Conservation (phyloP, 2,797 vertebrate genomes). For the Enteromius argenteus region DNA sequence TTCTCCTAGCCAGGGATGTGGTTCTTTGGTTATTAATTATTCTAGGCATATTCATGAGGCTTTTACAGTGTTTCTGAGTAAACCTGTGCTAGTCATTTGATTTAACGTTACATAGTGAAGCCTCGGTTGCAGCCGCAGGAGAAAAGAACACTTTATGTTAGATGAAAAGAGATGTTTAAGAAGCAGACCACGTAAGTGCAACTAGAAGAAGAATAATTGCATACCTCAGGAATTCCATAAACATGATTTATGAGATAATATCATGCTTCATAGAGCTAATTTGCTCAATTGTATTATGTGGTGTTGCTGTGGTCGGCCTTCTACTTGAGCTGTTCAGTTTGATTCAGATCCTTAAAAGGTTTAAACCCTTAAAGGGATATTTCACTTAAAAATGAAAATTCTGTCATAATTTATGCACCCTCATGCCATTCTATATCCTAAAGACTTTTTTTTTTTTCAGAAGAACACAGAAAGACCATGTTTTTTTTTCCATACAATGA, state of each 20-base stretch:
- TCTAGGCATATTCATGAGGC: conserved; percentile 12
- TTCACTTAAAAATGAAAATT: neutral
- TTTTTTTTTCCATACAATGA: neutral
- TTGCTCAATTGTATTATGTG: conserved; percentile 36
- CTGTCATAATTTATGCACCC: neutral
- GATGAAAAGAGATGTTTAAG: conserved; percentile 11
- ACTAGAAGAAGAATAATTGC: conserved; percentile 27
- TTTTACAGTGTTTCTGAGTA: neutral
- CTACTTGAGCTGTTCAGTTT: neutral
- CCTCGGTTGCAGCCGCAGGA: conserved; percentile 8
- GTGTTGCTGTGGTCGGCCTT: conserved; percentile 33
- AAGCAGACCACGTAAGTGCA: conserved; percentile 34
- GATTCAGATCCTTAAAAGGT: conserved; percentile 2
- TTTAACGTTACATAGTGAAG: neutral
- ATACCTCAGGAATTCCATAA: conserved; percentile 39
- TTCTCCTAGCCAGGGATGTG: neutral
- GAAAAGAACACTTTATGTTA: conserved; percentile 21
- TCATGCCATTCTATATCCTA: neutral
- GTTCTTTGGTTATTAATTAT: conserved; percentile 5
- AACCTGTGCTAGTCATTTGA: neutral
- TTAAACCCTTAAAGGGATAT: conserved; percentile 11
- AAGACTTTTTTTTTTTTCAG: neutral
- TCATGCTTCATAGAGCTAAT: conserved; percentile 38
- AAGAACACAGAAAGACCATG: neutral
- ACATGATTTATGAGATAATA: conserved; percentile 44